phyloP scores from a whole-genome alignment of 2,797 vertebrate genomes.

The Crossoptilon crossoptilon region DNA sequence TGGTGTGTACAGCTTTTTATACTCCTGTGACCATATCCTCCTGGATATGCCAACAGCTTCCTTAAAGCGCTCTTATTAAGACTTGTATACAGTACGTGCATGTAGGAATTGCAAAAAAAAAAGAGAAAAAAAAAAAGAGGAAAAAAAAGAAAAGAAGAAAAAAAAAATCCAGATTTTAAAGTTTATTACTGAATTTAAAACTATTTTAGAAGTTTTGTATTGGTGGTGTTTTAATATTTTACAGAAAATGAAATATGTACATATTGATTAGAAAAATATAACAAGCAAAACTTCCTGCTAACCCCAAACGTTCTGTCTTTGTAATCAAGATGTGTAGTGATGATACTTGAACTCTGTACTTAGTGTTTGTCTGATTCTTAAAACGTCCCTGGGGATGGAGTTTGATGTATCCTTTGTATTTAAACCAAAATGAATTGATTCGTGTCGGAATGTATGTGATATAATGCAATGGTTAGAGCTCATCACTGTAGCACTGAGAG shows the following conservation, averaged over 20 bases:
- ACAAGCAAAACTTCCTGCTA: conserved; percentile 83
- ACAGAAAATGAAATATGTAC: conserved; percentile 87
- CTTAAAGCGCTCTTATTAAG: conserved; percentile 84
- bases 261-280: conserved; percentile 86
- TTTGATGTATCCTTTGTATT: conserved; percentile 83
- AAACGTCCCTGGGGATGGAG: conserved; percentile 82
- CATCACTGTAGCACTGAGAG: conserved; percentile 86
- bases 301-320: conserved; percentile 84
- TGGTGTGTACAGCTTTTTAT: conserved; percentile 83
- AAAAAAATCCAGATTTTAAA: conserved; percentile 80
- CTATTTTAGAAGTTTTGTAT: conserved; percentile 90
- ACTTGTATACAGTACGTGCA: conserved; percentile 83
- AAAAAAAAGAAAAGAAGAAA: conserved; percentile 62
- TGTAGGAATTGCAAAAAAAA: conserved; percentile 76
- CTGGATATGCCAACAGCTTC: conserved; percentile 81
- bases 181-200: conserved; percentile 88
- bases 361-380: conserved; percentile 85
- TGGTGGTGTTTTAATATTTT: conserved; percentile 89
- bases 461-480: conserved; percentile 84
- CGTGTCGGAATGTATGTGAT: conserved; percentile 86
- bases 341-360: conserved; percentile 88
- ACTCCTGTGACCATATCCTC: conserved; percentile 79
- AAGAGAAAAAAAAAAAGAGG: conserved; percentile 25
- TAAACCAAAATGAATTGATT: conserved; percentile 87
- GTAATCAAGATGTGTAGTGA: conserved; percentile 86